A percentile compares a stretch with the other conserved stretches of the same genome.
phyloP scores from a whole-genome alignment of 2,113 vertebrate genomes.

The Tapirus terrestris region DNA sequence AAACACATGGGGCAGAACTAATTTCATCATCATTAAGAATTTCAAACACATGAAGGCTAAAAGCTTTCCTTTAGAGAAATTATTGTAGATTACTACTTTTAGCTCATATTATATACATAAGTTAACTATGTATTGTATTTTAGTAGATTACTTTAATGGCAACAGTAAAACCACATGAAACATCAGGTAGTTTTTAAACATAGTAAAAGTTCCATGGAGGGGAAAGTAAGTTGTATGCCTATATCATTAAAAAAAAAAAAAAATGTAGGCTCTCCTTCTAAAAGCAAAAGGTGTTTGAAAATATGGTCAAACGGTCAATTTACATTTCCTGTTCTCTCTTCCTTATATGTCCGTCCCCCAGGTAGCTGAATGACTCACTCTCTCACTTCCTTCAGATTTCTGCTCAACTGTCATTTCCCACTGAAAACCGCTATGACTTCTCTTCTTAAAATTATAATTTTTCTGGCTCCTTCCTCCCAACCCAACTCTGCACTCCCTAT shows the following conservation, averaged over 20 bases:
- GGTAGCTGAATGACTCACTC: background rate
- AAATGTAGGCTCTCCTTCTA: background rate
- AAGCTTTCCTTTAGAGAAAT: background rate
- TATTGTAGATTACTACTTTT: background rate
- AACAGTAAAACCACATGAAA: background rate
- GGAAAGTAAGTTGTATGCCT: background rate
- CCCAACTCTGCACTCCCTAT: background rate
- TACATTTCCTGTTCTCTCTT: background rate
- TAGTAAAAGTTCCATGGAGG: background rate
- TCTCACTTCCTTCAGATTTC: background rate
- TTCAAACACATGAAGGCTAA: background rate
- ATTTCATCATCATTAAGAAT: conserved; percentile 55
- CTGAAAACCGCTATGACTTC: background rate
- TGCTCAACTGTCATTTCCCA: background rate
- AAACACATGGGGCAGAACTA: background rate
- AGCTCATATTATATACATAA: background rate
- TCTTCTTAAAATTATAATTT: background rate
- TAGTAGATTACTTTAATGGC: background rate
- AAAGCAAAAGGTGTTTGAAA: background rate
- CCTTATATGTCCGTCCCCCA: background rate
- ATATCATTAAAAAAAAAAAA: background rate
- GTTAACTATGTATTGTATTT: background rate
- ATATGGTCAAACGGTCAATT: background rate
- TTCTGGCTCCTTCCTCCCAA: background rate
- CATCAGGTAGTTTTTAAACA: background rate